Base-by-base conservation (phyloP, 2,888 invertebrate species). In the Caenorhabditis sp. region DNA sequence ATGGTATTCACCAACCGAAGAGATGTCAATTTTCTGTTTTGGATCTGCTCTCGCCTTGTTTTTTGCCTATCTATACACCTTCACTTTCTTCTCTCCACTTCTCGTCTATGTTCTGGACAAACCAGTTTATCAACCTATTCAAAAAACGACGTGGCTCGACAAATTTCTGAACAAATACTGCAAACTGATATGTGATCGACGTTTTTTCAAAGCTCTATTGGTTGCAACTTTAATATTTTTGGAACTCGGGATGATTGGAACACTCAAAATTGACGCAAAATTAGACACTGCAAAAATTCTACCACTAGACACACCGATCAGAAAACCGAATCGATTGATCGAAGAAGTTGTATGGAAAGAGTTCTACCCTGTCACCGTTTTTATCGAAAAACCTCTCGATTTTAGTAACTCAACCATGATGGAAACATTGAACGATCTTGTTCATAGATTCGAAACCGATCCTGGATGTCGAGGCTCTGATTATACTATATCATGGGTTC, bases 281-380 rank as follows among this genome's bases (percentile, higher is more conserved):
- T 77, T 86, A 43, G 83, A 84, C 49, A 83, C 83, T 5, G 85
- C 84, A 21, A 86, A 86, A 67, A 84, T 86, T 23, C 76, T 86
- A 31, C 86, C 86, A 1, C 57, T 71, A 17, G 81, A 84, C 31
- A 79, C 83, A 0, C 84, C 84, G 3, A 82, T 87, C 31, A 76
- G 80, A 26, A 70, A 77, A 54, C 86, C 86, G 4, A 85, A 87
- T 60, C 58, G 81, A 24, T 57, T 87, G 2, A 82, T 87, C 37
- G 84, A 86, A 23, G 81, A 82, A 58, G 62, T 63, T 23, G 82
- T 81, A 14, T 85, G 84, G 85, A 78, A 77, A 24, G 84, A 86
- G 74, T 86, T 85, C 79, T 87, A 87, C 58, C 87, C 87, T n/a
- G 82, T 87, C 12, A 83, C 84, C 14, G 77, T 87, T 2, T 64